A percentile compares a stretch with the other conserved stretches of the same genome.
These are phyloP conservation scores for Drosophila dunni DNA, from an alignment of 1,140 invertebrate species.

Conservation along the genomic window DNA sequence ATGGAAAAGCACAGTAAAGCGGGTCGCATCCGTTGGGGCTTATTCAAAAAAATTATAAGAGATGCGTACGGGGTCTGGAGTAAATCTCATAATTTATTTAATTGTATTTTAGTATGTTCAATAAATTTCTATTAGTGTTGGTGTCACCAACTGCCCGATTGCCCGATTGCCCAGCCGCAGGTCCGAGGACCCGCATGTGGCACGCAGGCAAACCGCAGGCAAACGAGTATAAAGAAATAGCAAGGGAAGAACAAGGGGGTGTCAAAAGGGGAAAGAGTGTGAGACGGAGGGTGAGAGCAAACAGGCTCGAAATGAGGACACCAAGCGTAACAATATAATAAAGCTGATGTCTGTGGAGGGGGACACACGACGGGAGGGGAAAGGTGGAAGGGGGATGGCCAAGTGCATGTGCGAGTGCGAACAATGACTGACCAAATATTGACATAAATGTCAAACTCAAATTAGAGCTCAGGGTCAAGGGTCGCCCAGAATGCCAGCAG, in stretches of 20 bases:
- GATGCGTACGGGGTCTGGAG: constrained; percentile 31
- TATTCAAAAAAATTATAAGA: constrained; percentile 51
- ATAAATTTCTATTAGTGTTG: constrained; percentile 80
- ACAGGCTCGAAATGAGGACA: constrained; percentile 64
- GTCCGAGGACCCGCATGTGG: constrained; percentile 63
- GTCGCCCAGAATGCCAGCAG: constrained; percentile 41
- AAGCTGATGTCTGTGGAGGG: constrained; percentile 17
- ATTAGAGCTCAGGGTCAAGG: constrained; percentile 84
- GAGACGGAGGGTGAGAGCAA: constrained; percentile 13
- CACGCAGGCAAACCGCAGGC: constrained; percentile 46
- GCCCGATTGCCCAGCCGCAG: background rate
- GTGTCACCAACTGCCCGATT: constrained; percentile 36
- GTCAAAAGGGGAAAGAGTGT: constrained; percentile 3
- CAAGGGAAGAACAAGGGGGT: background rate
- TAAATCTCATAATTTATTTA: constrained; percentile 83
- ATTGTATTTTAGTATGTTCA: constrained; percentile 82
- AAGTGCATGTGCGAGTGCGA: constrained; percentile 53
- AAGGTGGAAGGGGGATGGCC: constrained; percentile 1
- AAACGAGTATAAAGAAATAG: constrained; percentile 32
- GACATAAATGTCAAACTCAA: constrained; percentile 84
- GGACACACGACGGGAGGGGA: background rate
- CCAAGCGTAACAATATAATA: constrained; percentile 80
- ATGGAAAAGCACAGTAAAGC: constrained; percentile 7
- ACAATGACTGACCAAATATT: constrained; percentile 84
- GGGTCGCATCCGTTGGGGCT: constrained; percentile 38